Percentiles rank a stretch among this genome's conserved stretches.
Evolutionary conservation across 2,797 vertebrate species (phyloP).

Genomic region (Synaphobranchus kaupii): DNA sequence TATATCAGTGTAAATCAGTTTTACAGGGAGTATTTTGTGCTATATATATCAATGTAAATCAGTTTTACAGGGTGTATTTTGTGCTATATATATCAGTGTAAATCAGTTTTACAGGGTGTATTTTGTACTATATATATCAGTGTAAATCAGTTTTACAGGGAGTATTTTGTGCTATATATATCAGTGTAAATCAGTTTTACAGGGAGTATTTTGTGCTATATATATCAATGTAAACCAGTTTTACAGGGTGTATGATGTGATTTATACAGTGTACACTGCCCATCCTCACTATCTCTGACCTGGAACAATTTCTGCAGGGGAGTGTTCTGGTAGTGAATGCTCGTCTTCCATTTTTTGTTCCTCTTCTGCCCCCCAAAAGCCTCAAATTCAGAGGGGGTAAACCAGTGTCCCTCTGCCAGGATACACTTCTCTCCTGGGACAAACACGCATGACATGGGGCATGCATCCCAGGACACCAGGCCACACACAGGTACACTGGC

Average conservation of each 20-base stretch:
- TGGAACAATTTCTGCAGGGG: conserved; percentile 37
- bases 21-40: too few species aligned
- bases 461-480: not conserved
- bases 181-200: not conserved
- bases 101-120: too few species aligned
- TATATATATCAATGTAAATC: too few species aligned
- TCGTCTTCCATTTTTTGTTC: conserved; percentile 65
- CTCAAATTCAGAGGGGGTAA: conserved; percentile 63
- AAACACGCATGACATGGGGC: not conserved
- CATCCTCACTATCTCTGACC: not conserved
- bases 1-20: not conserved
- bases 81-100: too few species aligned
- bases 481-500: too few species aligned
- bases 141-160: too few species aligned
- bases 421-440: conserved; percentile 65
- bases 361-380: conserved; percentile 52
- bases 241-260: not conserved
- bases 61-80: too few species aligned
- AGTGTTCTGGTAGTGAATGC: conserved; percentile 54
- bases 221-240: too few species aligned
- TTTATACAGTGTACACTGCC: not conserved
- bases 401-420: conserved; percentile 46
- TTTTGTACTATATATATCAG: too few species aligned
- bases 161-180: not conserved
- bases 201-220: too few species aligned